Conservation (phyloP, 2,113 vertebrate species). For the Ochotona curzoniae region DNA sequence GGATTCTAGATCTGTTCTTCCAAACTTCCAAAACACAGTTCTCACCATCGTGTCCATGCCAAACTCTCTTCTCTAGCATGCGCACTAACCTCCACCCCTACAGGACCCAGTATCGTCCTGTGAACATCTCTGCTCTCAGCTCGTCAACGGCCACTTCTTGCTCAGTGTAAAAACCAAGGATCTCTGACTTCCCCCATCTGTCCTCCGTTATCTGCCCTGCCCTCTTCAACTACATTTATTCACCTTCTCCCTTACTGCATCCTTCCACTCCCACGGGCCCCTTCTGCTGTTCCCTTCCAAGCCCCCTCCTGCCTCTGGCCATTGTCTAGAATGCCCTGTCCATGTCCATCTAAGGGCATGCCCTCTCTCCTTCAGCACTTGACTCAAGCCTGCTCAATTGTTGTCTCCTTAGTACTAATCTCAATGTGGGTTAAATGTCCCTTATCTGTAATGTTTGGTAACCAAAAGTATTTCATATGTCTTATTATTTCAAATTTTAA, state of each 20-base stretch:
- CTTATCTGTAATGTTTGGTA: too few relatives aligned
- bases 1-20: neutral
- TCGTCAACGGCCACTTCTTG: neutral
- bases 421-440: too few relatives aligned
- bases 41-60: neutral
- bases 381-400: neutral
- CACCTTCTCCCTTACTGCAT: neutral
- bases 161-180: neutral
- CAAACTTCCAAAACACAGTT: neutral
- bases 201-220: too few relatives aligned
- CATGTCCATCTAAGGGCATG: neutral
- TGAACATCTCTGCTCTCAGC: neutral
- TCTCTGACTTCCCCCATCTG: neutral
- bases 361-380: neutral
- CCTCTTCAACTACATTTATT: neutral
- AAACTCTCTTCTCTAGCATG: neutral
- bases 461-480: too few relatives aligned
- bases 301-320: neutral
- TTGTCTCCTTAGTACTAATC: neutral
- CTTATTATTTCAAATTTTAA: too few relatives aligned
- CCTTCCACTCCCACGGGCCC: neutral
- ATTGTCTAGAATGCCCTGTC: neutral
- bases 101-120: neutral
- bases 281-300: neutral
- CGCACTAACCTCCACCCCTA: neutral